Base-by-base conservation (phyloP, 1,140 invertebrate species). In the Plodia interpunctella region DNA sequence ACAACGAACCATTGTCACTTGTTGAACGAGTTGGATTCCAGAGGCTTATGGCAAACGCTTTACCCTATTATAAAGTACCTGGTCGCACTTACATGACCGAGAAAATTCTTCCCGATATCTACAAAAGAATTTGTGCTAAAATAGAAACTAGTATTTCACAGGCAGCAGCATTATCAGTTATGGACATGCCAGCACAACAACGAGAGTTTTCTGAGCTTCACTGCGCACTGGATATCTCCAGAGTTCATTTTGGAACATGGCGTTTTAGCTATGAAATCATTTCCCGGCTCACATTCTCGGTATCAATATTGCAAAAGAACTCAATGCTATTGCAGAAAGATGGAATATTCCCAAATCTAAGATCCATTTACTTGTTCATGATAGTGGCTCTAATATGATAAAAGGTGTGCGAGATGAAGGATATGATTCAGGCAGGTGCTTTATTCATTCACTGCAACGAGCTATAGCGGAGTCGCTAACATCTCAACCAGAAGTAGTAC, bases 131-230 rank as follows among this genome's bases (percentile, higher is more conserved):
- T 62, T 55, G 50, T 2, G 15, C 32, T 9, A 67, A 72, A 69
- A 67, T 74, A n/a, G 50, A 70, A 66, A 4, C 17, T 4, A 70
- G 60, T 49, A 74, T 72, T 72, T 72, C 63, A 28, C 44, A 58
- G 17, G 74, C 67, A 15, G n/a, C 30, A 15, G 69, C 65, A 30
- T 11, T 76, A 53, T 76, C 73, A 49, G 60, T 74, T 74, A 55
- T 77, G 73, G 72, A 78, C 70, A 56, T 75, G 70, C 55, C 30
- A 57, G 18, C 60, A 72, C 58, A 76, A 78, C 61, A 72, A 62
- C 38, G 28, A 19, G 5, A 75, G 73, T 44, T 76, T 75, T 62
- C 49, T 78, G 60, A 78, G 70, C 44, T 78, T 76, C 52, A 76
- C 76, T 51, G 76, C 73, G 2, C 76, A 78, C 38, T 78, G 76